Conservation (phyloP, 2,113 vertebrate genomes). For the Campylomormyrus tamandua region DNA sequence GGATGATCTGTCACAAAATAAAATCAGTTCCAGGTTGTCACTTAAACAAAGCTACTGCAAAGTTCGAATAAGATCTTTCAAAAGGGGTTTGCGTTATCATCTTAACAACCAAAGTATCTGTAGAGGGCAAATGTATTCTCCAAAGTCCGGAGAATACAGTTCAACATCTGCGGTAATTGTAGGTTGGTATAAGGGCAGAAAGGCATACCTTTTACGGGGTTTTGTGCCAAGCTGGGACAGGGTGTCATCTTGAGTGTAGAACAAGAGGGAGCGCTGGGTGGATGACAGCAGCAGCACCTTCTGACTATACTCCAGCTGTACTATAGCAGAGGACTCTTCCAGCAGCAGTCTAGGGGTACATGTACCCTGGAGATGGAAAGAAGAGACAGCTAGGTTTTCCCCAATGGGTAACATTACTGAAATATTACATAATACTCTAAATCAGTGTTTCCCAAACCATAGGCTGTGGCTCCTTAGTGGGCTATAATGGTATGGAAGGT, state of each 20-base stretch:
- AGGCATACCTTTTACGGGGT: slow-evolving; percentile 76
- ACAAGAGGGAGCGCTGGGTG: slow-evolving; percentile 76
- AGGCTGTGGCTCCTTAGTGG: not conserved
- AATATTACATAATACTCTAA: not conserved
- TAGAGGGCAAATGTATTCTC: not conserved
- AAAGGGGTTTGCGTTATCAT: not conserved
- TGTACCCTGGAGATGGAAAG: slow-evolving; percentile 61
- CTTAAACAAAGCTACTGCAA: not conserved
- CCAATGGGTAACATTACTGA: not conserved
- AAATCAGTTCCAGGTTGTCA: not conserved
- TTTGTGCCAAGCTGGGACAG: slow-evolving; percentile 81
- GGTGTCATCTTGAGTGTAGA: slow-evolving; percentile 76
- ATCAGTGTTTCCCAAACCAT: not conserved
- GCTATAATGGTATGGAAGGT: not conserved
- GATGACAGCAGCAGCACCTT: slow-evolving; percentile 87
- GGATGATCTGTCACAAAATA: not conserved
- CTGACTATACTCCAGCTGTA: slow-evolving; percentile 91
- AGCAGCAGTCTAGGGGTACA: slow-evolving; percentile 78
- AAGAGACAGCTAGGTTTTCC: not conserved
- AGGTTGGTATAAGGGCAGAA: not conserved
- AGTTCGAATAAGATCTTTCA: not conserved
- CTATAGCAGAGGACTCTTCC: slow-evolving; percentile 79
- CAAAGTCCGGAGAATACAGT: not conserved
- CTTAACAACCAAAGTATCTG: not conserved
- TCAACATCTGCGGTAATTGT: not conserved